phyloP scores from a whole-genome alignment of 2,888 invertebrate species.

The Epistrophe grossulariae region DNA sequence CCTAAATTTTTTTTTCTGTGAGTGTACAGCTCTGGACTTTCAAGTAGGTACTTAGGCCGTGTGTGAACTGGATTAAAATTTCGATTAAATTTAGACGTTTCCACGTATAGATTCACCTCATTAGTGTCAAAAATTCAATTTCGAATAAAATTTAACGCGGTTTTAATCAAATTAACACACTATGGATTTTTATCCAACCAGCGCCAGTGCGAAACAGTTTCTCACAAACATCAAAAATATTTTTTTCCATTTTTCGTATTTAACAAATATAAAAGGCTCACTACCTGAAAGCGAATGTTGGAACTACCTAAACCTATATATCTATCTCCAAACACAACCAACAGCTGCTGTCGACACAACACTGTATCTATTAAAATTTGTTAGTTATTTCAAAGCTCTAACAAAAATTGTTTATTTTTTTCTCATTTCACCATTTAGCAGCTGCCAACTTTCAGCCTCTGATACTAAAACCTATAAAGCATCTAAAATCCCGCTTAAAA shows the following conservation, averaged over 20 bases:
- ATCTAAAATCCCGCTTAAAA: background rate
- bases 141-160: too few relatives aligned
- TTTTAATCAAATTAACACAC: too few relatives aligned
- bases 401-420: background rate
- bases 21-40: too few relatives aligned
- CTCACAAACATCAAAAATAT: background rate
- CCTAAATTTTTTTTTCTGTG: too few relatives aligned
- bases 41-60: too few relatives aligned
- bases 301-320: too few relatives aligned
- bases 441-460: background rate
- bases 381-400: slow-evolving; percentile 24
- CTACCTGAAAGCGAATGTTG: background rate
- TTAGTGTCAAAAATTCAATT: too few relatives aligned
- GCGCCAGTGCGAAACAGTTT: too few relatives aligned
- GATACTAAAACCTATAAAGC: background rate
- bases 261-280: background rate
- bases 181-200: too few relatives aligned
- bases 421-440: background rate
- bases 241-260: background rate
- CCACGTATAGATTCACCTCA: too few relatives aligned
- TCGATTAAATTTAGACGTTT: too few relatives aligned
- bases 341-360: background rate
- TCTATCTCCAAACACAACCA: background rate
- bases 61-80: too few relatives aligned
- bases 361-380: slow-evolving; percentile 35